A percentile compares a stretch with the other conserved stretches of the same genome.
These are phyloP conservation scores for Laterallus jamaicensis DNA, from an alignment of 2,113 vertebrate genomes.

Conservation along the genomic window DNA sequence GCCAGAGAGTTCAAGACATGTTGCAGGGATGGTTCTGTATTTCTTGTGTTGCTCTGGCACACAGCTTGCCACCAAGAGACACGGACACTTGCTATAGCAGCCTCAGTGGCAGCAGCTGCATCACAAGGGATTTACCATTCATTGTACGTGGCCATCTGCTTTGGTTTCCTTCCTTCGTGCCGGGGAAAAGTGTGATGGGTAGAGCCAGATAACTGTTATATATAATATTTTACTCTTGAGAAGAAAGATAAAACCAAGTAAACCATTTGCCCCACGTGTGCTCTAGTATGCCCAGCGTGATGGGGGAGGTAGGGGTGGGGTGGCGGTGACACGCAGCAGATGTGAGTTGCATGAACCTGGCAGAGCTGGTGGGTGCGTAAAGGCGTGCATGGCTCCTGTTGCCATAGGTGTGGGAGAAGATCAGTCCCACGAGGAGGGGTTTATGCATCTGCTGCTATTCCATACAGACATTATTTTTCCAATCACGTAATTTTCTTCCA, in stretches of 20 bases:
- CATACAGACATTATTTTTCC: not conserved
- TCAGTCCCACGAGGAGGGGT: accelerated
- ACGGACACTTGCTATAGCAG: accelerated
- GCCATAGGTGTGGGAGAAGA: not conserved
- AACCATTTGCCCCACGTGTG: not conserved
- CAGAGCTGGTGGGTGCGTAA: accelerated
- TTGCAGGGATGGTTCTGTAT: not conserved
- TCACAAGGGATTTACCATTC: accelerated
- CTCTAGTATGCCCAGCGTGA: accelerated
- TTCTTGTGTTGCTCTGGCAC: not conserved
- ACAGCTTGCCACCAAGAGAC: not conserved
- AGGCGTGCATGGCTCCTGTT: not conserved
- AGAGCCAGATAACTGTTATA: not conserved
- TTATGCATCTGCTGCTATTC: accelerated
- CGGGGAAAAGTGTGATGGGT: not conserved
- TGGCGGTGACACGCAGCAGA: not conserved
- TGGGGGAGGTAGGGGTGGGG: accelerated
- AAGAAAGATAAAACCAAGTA: not conserved
- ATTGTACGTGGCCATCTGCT: accelerated
- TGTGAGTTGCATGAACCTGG: not conserved
- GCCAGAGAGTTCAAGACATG: not conserved
- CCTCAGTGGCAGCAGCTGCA: accelerated
- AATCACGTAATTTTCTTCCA: not conserved
- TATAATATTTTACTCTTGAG: not conserved
- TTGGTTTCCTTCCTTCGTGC: not conserved